Evolutionary conservation across 2,888 invertebrate species (phyloP).

Genomic region (Amphimallon solstitiale): DNA sequence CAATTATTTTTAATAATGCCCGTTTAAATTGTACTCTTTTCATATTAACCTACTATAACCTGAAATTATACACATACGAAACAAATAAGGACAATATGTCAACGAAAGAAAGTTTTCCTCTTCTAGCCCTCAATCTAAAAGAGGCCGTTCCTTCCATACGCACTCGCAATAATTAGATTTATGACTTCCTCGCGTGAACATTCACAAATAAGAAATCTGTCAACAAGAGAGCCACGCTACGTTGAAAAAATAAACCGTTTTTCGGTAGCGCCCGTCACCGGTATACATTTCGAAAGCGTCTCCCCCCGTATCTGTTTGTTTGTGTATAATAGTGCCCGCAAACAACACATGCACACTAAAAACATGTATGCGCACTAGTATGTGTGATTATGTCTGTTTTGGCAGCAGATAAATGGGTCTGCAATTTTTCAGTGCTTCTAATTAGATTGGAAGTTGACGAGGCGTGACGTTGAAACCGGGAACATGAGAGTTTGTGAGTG

Average conservation of each 20-base stretch:
- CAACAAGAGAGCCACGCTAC: conserved; percentile 26
- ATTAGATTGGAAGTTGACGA: conserved; percentile 55
- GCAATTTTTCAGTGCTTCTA: conserved; percentile 56
- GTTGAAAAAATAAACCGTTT: conserved; percentile 19
- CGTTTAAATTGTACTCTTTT: too few relatives aligned
- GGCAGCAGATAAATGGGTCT: conserved; percentile 52
- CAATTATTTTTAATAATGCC: too few relatives aligned
- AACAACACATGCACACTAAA: too few relatives aligned
- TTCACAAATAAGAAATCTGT: conserved; percentile 48
- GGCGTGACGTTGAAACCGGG: conserved; percentile 47
- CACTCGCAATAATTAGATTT: conserved; percentile 19
- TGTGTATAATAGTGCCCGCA: too few relatives aligned
- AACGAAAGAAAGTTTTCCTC: too few relatives aligned
- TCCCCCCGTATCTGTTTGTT: too few relatives aligned
- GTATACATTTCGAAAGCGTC: too few relatives aligned
- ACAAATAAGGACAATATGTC: too few relatives aligned
- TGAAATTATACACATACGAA: too few relatives aligned
- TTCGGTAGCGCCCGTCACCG: neutral
- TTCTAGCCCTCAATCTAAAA: too few relatives aligned
- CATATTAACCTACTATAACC: too few relatives aligned
- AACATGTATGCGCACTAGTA: neutral
- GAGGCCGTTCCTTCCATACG: too few relatives aligned
- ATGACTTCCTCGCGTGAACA: conserved; percentile 43
- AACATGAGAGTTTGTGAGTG: conserved; percentile 14
- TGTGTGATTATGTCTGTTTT: conserved; percentile 41